A percentile compares a stretch with the other conserved stretches of the same genome.
phyloP scores from a whole-genome alignment of 2,888 invertebrate genomes.

The Lasioglossum marginatum region DNA sequence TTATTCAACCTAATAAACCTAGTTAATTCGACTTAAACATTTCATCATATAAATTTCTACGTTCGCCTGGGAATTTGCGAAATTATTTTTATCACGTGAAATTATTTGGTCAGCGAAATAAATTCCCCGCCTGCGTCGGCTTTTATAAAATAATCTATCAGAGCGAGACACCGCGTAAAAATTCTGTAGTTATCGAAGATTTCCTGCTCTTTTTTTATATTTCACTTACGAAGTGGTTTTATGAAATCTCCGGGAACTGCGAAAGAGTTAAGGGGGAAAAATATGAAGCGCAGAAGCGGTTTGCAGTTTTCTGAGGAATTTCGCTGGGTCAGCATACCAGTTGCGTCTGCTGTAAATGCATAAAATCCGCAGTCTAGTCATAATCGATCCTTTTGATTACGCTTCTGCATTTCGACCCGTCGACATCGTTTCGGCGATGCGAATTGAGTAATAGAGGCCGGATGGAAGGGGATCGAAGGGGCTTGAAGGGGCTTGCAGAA shows the following conservation, averaged over 20 bases:
- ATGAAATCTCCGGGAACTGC: background rate
- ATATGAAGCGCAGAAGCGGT: background rate
- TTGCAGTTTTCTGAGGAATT: background rate
- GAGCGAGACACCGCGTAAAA: background rate
- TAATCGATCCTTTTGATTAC: slow-evolving; percentile 24
- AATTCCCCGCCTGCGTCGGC: background rate
- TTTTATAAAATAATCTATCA: background rate
- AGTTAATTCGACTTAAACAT: background rate
- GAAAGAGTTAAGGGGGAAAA: background rate
- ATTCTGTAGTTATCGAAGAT: background rate
- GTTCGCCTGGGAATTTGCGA: background rate
- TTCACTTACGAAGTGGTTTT: background rate
- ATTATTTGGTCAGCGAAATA: background rate
- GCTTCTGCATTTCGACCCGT: slow-evolving; percentile 4
- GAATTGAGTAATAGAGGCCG: slow-evolving; percentile 27
- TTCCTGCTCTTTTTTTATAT: background rate
- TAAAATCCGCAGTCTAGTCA: slow-evolving; percentile 13
- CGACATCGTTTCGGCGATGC: slow-evolving; percentile 10
- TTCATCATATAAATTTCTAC: background rate
- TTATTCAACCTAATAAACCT: background rate
- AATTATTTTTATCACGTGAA: background rate
- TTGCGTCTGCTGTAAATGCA: slow-evolving; percentile 2
- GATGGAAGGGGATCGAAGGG: background rate
- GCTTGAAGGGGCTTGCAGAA: background rate
- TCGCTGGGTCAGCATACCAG: slow-evolving; percentile 7